Evolutionary conservation across 2,888 invertebrate species (phyloP), one percentile per base, ranked within the genome.

Genomic region (Rhagonycha lutea): DNA sequence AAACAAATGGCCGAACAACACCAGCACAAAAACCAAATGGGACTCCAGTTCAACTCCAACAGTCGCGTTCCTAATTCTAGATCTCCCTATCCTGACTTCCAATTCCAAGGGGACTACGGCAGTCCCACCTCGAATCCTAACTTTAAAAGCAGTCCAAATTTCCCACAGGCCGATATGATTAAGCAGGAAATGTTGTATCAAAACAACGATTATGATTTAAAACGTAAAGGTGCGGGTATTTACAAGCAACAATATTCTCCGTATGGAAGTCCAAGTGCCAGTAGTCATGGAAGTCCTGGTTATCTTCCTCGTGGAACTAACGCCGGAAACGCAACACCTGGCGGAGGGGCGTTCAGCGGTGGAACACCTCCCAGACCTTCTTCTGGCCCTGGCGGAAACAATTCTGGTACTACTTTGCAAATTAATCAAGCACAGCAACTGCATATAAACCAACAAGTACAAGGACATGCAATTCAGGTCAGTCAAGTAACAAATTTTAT

Each of bases 1-100:
- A 98, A 98, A 86, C 97, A 98, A 85, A 97, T 98, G 97, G 98
- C 98, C 61, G 97, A 98, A 86, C 98, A 98, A 87, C 98, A 98
- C 88, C 97, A 97, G 88, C 96, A 96, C 88, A 94, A 94, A 86
- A 92, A 91, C 80, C 93, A 92, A 81, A 89, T 93, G 86, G 94
- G 94, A 2, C 89, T 92, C 47, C 86, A 88, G 1, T 90, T 90
- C 81, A 90, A 89, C 80, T 89, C 90, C 4, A 87, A 87, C 63
- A 86, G 77, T 69, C 83, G 87, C 72, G 85, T 83, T 69, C 85
- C 86, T 70, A 87, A 86, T 76, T 86, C 90, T 1, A 83, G 91
- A 60, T 90, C 90, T 12, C 92, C 92, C 0, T 92, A 92, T 81
- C 90, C 90, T 60, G 92, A 92, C 82, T 92, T 91, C 80, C 91